These are phyloP conservation scores for Yponomeuta malinellus DNA, from an alignment of 2,888 invertebrate genomes.

Conservation along the genomic window DNA sequence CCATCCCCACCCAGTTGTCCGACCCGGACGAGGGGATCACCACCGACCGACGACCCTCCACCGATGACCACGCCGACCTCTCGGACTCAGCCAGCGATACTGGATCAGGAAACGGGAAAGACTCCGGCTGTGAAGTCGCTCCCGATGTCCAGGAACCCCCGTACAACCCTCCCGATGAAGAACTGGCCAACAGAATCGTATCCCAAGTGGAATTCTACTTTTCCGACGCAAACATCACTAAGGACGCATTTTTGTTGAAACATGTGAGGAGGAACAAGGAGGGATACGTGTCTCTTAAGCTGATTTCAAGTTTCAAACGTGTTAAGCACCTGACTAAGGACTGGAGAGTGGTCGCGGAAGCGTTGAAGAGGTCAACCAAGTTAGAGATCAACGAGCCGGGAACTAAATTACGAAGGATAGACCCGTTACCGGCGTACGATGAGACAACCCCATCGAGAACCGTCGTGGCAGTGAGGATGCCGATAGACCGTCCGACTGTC, in stretches of 20 bases:
- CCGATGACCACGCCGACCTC: slow-evolving; percentile 79
- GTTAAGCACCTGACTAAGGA: slow-evolving; percentile 96
- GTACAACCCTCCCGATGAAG: slow-evolving; percentile 83
- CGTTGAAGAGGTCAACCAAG: slow-evolving; percentile 84
- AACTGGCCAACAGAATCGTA: slow-evolving; percentile 85
- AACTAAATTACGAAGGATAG: slow-evolving; percentile 90
- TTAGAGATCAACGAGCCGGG: slow-evolving; percentile 93
- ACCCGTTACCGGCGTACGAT: slow-evolving; percentile 91
- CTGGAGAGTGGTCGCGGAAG: slow-evolving; percentile 93
- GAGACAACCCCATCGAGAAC: slow-evolving; percentile 95
- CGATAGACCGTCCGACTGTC: slow-evolving; percentile 88
- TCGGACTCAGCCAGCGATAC: slow-evolving; percentile 81
- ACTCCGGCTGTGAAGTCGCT: slow-evolving; percentile 81
- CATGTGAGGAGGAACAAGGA: slow-evolving; percentile 96
- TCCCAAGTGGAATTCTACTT: slow-evolving; percentile 97
- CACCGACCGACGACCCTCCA: slow-evolving; percentile 63
- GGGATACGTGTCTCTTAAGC: slow-evolving; percentile 94
- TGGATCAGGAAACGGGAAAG: slow-evolving; percentile 79
- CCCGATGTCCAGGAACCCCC: slow-evolving; percentile 76
- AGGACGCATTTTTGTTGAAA: slow-evolving; percentile 95
- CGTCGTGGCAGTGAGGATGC: slow-evolving; percentile 90
- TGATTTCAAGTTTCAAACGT: slow-evolving; percentile 95
- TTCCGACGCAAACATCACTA: slow-evolving; percentile 95
- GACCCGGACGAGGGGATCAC: slow-evolving; percentile 67
- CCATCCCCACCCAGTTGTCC: slow-evolving; percentile 48